Conservation (phyloP, 2,113 vertebrate species). For the Nymphicus hollandicus region DNA sequence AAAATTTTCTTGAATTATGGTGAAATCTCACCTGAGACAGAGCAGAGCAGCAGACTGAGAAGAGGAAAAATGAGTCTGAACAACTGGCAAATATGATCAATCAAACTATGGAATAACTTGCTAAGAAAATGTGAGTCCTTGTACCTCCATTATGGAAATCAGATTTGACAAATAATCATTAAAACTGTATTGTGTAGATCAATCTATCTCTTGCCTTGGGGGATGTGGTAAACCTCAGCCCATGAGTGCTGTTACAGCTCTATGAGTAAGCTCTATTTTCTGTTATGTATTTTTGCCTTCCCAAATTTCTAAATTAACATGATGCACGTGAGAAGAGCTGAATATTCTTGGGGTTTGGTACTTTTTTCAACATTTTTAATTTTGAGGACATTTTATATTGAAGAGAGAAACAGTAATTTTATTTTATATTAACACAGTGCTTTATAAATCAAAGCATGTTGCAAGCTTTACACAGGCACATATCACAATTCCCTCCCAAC, state of each 20-base stretch:
- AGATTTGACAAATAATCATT: slow-evolving; percentile 14
- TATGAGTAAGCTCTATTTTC: neutral
- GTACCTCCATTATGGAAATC: neutral
- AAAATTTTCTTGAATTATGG: neutral
- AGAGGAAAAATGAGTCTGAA: neutral
- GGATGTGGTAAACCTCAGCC: neutral
- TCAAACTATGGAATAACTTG: neutral
- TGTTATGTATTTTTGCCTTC: neutral
- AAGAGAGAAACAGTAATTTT: neutral
- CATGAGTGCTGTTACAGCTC: neutral
- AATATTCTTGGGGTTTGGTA: neutral
- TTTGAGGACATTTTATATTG: neutral
- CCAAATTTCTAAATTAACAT: neutral
- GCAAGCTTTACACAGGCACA: neutral
- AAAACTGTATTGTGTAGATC: neutral
- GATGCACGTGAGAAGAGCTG: neutral
- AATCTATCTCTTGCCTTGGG: neutral
- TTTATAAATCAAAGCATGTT: neutral
- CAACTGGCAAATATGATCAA: neutral
- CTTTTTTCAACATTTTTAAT: neutral
- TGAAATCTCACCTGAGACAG: neutral
- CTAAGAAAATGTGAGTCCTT: neutral
- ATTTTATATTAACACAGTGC: neutral
- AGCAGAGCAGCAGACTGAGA: neutral
- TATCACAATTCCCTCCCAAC: neutral